Base-by-base conservation (phyloP, 2,113 vertebrate genomes). In the Hydrolagus affinis region DNA sequence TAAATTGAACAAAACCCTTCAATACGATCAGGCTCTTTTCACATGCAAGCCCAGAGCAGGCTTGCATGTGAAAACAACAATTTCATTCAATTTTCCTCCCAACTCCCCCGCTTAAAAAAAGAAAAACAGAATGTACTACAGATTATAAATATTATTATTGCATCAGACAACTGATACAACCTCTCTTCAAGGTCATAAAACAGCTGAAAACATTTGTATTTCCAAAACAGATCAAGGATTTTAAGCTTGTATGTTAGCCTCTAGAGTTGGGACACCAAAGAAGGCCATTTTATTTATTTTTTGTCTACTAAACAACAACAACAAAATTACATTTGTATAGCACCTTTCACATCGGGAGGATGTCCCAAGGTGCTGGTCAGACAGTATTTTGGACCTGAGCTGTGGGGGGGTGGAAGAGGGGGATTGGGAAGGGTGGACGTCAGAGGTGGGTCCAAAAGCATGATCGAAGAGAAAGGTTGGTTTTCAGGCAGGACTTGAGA, bases 211-310 rank as follows among this genome's bases (percentile, higher is more conserved):
- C 93, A 94, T 93, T 94, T 94, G 93, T 94, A 93, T 44, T 44
- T 44, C 92, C 93, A 94, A 95, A 94, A 94, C 94, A 95, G 94
- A 94, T 92, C 93, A 90, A 91, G 92, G 91, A 94, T 95, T 94
- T 95, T 93, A 94, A 92, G 93, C 93, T 94, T 93, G 91, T 91
- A 93, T 93, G 93, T 94, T 92, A 93, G 94, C 94, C 94, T 92
- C 92, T 91, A 95, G 93, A 93, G 92, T 85, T 89, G 90, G 90
- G 91, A 89, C 91, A 93, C 93, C 94, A 91, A 93, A 92, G 91
- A 92, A 94, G 93, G 92, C 90, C 90, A 91, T 93, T 92, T 94
- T 93, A 92, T 85, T 60, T n/a, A n/a, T 44, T 44, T 70, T 91
- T 90, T 90, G 89, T 91, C 90, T 92, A 91, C 90, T 91, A 94